Evolutionary conservation across 1,140 invertebrate species (phyloP).

Genomic region (Dolichoris vasculosae): DNA sequence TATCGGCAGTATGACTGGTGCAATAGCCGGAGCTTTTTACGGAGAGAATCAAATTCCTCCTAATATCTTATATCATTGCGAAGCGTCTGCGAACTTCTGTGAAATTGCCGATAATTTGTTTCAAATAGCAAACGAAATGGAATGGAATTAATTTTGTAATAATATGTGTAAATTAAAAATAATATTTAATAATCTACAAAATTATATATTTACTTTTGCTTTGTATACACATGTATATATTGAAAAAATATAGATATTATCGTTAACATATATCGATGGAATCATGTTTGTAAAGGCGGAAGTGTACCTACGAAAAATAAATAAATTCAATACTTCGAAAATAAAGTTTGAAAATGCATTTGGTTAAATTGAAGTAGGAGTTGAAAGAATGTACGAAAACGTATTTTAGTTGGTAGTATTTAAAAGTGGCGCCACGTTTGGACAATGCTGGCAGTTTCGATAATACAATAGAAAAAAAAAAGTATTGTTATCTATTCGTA

Average conservation of each 20-base stretch:
- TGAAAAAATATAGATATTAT: background rate
- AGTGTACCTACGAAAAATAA: background rate
- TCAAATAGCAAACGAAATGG: slow-evolving; percentile 54
- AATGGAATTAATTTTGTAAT: slow-evolving; percentile 43
- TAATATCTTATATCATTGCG: slow-evolving; percentile 79
- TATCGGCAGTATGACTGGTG: slow-evolving; percentile 86
- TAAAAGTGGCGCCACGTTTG: background rate
- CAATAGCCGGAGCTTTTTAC: slow-evolving; percentile 84
- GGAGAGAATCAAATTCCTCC: slow-evolving; percentile 79
- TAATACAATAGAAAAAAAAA: background rate
- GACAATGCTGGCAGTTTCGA: background rate
- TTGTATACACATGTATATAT: background rate
- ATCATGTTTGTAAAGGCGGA: background rate
- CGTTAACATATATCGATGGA: background rate
- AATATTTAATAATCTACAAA: background rate
- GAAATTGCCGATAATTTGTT: slow-evolving; percentile 74
- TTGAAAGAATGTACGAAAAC: background rate
- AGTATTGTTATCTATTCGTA: background rate
- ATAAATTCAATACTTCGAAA: too few relatives aligned
- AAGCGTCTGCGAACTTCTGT: slow-evolving; percentile 76
- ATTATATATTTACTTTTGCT: background rate
- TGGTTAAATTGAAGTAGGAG: background rate
- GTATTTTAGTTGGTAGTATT: background rate
- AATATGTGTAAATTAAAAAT: background rate
- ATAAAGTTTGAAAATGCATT: background rate